A percentile compares a stretch with the other conserved stretches of the same genome.
phyloP scores from a whole-genome alignment of 2,113 vertebrate species.

The Cynopterus brachyotis region DNA sequence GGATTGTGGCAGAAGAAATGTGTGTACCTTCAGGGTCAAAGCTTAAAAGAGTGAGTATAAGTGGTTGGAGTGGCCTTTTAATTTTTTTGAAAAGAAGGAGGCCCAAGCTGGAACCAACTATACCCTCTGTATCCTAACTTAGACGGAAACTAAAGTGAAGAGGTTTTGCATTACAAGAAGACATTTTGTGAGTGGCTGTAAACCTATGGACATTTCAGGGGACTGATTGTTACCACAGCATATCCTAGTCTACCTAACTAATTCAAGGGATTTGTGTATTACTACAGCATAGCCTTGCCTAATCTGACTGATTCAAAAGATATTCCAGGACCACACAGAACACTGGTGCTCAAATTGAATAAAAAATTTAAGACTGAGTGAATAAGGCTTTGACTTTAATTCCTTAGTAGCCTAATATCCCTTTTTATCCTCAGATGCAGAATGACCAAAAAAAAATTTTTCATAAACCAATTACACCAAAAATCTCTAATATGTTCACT shows the following conservation, averaged over 20 bases:
- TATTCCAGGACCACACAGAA: not conserved
- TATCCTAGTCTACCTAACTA: not conserved
- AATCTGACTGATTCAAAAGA: not conserved
- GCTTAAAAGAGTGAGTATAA: not conserved
- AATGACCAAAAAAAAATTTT: not conserved
- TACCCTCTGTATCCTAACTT: not conserved
- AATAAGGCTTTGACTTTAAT: not conserved
- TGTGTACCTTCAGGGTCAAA: not conserved
- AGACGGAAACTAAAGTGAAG: not conserved
- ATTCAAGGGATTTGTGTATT: not conserved
- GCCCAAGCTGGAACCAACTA: not conserved
- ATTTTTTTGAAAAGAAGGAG: not conserved
- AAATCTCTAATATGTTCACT: not conserved
- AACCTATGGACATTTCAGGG: not conserved
- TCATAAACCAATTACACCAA: slow-evolving; percentile 15
- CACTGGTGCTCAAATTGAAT: not conserved
- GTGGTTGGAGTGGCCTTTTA: too few species aligned
- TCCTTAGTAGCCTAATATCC: not conserved
- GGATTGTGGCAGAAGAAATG: not conserved
- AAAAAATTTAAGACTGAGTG: not conserved
- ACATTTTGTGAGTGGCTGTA: not conserved
- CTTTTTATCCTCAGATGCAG: not conserved
- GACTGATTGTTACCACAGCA: not conserved
- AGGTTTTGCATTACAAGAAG: not conserved
- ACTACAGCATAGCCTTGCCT: not conserved